Evolutionary conservation across 2,888 invertebrate species (phyloP).

Genomic region (Thereva nobilitata): DNA sequence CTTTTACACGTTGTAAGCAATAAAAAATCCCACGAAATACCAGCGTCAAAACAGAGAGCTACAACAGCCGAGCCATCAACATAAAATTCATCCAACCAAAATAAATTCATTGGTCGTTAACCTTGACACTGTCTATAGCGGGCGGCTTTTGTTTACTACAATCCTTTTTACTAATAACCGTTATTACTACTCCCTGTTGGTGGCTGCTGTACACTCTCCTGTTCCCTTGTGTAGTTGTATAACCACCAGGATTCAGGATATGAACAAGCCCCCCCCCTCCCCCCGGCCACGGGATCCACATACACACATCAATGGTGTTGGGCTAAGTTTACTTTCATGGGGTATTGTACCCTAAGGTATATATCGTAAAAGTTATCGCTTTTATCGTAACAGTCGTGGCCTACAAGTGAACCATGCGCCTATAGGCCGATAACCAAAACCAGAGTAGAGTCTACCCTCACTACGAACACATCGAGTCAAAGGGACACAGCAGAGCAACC

Average conservation of each 20-base stretch:
- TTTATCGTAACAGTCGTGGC: constrained; percentile 27
- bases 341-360: not conserved
- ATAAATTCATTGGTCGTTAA: constrained; percentile 60
- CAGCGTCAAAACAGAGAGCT: constrained; percentile 39
- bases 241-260: not conserved
- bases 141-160: constrained; percentile 38
- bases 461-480: not conserved
- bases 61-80: constrained; percentile 49
- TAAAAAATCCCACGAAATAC: constrained; percentile 33
- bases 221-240: not conserved
- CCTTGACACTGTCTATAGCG: constrained; percentile 53
- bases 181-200: constrained; percentile 38
- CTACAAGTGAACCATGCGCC: constrained; percentile 32
- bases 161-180: constrained; percentile 39
- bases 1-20: constrained; percentile 25
- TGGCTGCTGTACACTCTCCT: not conserved
- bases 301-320: not conserved
- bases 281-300: not conserved
- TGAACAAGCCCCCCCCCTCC: not conserved
- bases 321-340: constrained; percentile 16
- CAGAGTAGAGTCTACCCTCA: not conserved
- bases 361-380: constrained; percentile 15
- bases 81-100: constrained; percentile 59
- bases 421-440: constrained; percentile 28
- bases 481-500: not conserved